A percentile compares a stretch with the other conserved stretches of the same genome.
Evolutionary conservation across 2,113 vertebrate genomes (phyloP).

Genomic region (Mohoua ochrocephala): DNA sequence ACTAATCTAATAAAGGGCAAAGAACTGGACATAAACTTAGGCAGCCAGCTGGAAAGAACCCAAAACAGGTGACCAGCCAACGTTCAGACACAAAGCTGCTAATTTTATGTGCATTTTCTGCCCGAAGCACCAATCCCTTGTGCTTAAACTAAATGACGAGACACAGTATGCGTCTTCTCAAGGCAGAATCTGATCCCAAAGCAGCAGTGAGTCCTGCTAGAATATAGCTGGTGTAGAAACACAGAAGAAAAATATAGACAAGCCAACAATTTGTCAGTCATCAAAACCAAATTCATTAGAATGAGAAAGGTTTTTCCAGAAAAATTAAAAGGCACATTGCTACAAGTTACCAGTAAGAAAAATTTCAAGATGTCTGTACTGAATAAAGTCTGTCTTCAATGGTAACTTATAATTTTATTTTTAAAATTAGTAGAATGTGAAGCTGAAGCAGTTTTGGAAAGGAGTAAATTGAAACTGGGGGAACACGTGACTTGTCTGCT

Average conservation of each 20-base stretch:
- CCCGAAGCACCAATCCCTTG: neutral
- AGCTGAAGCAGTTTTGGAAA: constrained; percentile 42
- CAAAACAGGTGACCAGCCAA: neutral
- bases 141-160: neutral
- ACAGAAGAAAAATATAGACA: neutral
- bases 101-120: neutral
- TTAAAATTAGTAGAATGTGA: constrained; percentile 28
- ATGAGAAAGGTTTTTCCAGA: neutral
- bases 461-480: neutral
- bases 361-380: constrained; percentile 9
- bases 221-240: neutral
- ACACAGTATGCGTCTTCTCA: neutral
- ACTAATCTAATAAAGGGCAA: neutral
- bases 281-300: neutral
- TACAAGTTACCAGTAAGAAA: neutral
- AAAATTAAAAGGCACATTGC: neutral
- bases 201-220: neutral
- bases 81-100: neutral
- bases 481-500: constrained; percentile 10
- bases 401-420: constrained; percentile 57
- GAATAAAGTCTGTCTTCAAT: constrained; percentile 41
- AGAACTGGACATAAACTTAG: neutral
- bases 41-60: neutral
- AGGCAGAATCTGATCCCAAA: neutral
- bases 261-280: neutral